Evolutionary conservation across 1,140 invertebrate genomes (phyloP).

Genomic region (Temnothorax longispinosus): DNA sequence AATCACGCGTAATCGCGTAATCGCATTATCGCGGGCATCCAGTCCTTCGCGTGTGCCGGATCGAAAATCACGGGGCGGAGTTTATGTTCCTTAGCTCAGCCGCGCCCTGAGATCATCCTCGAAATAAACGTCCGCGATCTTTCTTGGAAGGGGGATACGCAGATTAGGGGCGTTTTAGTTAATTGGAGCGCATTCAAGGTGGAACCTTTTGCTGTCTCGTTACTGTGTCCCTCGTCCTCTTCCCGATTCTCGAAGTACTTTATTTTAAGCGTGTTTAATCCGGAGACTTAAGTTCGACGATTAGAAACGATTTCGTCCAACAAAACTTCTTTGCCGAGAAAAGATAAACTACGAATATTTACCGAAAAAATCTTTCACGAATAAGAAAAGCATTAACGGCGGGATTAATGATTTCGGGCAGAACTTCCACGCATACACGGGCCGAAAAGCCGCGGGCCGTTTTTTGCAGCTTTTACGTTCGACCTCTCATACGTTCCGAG

Average conservation of each 20-base stretch:
- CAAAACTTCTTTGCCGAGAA: neutral
- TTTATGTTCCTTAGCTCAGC: neutral
- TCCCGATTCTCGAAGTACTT: neutral
- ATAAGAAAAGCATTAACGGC: neutral
- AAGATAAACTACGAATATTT: neutral
- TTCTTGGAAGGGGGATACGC: too few species aligned
- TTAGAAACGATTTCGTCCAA: neutral
- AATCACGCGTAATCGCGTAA: conserved; percentile 48
- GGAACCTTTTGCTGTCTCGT: neutral
- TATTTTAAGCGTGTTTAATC: conserved; percentile 13
- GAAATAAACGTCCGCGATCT: neutral
- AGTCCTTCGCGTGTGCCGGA: neutral
- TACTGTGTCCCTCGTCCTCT: neutral
- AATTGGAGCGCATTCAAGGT: conserved; percentile 18
- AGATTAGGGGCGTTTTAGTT: conserved; percentile 1
- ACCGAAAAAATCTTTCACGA: neutral
- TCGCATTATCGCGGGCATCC: conserved; percentile 11
- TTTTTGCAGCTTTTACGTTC: conserved; percentile 22
- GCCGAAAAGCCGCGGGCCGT: neutral
- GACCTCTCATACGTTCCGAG: neutral
- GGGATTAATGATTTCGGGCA: neutral
- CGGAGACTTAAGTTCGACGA: neutral
- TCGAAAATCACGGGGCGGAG: neutral
- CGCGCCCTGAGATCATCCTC: too few species aligned
- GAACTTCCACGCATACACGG: neutral